Evolutionary conservation across 2,888 invertebrate species (phyloP).

Genomic region (Lasioglossum marginatum): DNA sequence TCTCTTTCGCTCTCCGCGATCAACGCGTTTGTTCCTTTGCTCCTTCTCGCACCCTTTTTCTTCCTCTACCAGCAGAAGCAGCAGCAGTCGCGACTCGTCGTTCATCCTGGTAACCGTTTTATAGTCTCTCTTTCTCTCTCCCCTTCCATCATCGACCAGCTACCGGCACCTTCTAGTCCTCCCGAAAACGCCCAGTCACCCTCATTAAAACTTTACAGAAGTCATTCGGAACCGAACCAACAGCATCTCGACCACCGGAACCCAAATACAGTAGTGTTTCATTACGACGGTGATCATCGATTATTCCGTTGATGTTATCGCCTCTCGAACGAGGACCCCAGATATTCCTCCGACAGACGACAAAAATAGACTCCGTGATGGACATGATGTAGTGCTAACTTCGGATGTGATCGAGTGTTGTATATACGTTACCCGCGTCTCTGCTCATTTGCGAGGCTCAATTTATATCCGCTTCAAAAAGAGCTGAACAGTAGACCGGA

Average conservation of each 20-base stretch:
- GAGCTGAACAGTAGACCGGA: too few relatives aligned
- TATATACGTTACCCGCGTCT: neutral
- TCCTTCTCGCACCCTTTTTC: slow-evolving; percentile 44
- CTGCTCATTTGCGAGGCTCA: neutral
- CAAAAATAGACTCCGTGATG: slow-evolving; percentile 6
- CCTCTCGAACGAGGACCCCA: neutral
- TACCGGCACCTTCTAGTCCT: slow-evolving; percentile 22
- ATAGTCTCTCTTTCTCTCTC: slow-evolving; percentile 39
- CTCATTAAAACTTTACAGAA: slow-evolving; percentile 19
- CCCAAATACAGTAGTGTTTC: neutral
- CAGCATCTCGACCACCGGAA: neutral
- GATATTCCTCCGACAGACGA: slow-evolving; percentile 5
- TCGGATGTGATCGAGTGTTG: slow-evolving; percentile 3
- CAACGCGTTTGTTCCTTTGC: slow-evolving; percentile 19
- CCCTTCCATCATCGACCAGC: slow-evolving; percentile 20
- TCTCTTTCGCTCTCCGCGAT: slow-evolving; percentile 55
- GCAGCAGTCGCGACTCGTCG: slow-evolving; percentile 51
- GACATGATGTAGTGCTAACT: slow-evolving; percentile 9
- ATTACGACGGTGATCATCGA: slow-evolving; percentile 3
- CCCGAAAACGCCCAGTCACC: slow-evolving; percentile 17
- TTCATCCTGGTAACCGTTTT: slow-evolving; percentile 62
- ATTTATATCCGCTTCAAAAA: neutral
- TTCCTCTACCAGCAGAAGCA: neutral
- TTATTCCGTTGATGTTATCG: slow-evolving; percentile 4
- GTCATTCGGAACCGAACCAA: neutral